Evolutionary conservation across 2,888 invertebrate genomes (phyloP).

Genomic region (Patella pellucida): DNA sequence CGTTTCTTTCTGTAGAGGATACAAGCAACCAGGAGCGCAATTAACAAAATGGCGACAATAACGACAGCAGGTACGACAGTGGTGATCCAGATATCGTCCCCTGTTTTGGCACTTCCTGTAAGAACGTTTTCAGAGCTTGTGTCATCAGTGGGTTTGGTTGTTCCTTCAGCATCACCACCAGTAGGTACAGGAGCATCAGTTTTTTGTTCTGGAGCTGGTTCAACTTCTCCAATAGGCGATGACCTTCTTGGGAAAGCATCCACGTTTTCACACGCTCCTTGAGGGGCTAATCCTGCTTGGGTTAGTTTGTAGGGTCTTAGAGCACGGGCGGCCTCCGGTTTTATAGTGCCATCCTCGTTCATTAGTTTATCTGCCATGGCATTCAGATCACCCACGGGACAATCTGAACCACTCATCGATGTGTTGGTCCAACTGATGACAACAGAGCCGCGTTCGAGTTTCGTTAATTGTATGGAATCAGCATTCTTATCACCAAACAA

Average conservation of each 20-base stretch:
- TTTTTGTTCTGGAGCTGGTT: conserved; percentile 28
- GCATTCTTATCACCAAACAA: conserved; percentile 84
- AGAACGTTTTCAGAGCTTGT: conserved; percentile 33
- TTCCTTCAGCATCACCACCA: background rate
- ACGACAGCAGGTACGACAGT: conserved; percentile 89
- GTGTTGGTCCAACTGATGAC: conserved; percentile 83
- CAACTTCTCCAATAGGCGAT: conserved; percentile 17
- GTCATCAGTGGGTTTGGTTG: conserved; percentile 20
- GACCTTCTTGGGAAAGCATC: conserved; percentile 43
- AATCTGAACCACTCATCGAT: conserved; percentile 80
- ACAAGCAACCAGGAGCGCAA: conserved; percentile 90
- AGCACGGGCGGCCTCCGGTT: conserved; percentile 47
- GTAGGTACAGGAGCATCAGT: background rate
- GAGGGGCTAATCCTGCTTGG: conserved; percentile 44
- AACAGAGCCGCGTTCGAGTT: conserved; percentile 77
- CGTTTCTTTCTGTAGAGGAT: conserved; percentile 84
- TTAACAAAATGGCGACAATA: conserved; percentile 83
- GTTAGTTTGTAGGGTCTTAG: conserved; percentile 53
- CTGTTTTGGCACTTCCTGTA: conserved; percentile 34
- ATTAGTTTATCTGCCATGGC: conserved; percentile 75
- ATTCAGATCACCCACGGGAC: conserved; percentile 83
- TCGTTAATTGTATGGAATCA: conserved; percentile 81
- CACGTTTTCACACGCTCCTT: conserved; percentile 71
- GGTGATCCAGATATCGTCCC: conserved; percentile 75
- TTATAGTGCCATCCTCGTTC: conserved; percentile 68